Base-by-base conservation (phyloP, 2,113 vertebrate species). In the Neopipo cinnamomea region DNA sequence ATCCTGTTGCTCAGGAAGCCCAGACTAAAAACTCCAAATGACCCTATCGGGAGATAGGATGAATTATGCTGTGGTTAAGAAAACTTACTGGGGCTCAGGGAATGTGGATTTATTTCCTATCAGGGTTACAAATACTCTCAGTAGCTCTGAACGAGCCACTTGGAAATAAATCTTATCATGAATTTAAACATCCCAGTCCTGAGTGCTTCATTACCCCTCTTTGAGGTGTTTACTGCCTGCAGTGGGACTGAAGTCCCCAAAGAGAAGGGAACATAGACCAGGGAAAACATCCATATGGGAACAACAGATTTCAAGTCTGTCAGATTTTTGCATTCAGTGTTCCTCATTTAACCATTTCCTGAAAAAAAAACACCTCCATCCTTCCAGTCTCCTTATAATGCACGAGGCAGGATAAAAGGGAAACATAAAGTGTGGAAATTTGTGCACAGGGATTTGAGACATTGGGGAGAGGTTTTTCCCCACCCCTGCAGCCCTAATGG, bases 201-300 rank as follows among this genome's bases (percentile, higher is more conserved):
- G 86, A 95, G 56, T 5, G 5, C 65, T 95, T 89, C 93, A 85
- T 93, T 89, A 67, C 76, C 49, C 39, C 0, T 86, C 84, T 84
- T 27, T 56, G 94, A 94, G 94, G 85, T 91, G 85, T 95, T 96
- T 88, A 78, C 65, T 92, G 83, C 80, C 72, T 93, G 41, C 39
- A 77, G 11, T 5, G 68, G 55, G 83, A 92, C 68, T 39, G 33
- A 91, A 87, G 55, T 84, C 93, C 95, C 59, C 41, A n/a, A 35
- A 52, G 83, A 68, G 50, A 67, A 71, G 28, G 35, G 72, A 83
- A 80, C 1, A 3, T 49, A 89, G 46, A 67, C 52, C 78, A 50
- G 61, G 67, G 63, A 94, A 95, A 88, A 73, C 11, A 24, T 77
- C 59, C 72, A 44, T 89, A 72, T 93, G 94, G 91, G 68, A 88